Conservation (phyloP, 2,797 vertebrate species). For the Scomberomorus guttatus region DNA sequence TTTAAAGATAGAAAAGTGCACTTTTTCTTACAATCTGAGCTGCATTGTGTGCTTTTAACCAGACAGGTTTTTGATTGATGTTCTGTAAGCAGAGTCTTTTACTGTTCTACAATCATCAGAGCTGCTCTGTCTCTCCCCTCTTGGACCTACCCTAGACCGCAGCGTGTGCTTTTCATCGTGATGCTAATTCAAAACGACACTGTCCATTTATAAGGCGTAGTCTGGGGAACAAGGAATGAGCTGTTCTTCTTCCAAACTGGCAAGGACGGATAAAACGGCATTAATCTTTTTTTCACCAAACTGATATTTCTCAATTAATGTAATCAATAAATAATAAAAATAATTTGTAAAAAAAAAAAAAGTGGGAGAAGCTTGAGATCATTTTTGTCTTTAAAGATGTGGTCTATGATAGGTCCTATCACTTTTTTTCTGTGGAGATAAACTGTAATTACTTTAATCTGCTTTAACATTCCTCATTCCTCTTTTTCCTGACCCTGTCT, state of each 20-base stretch:
- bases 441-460: constrained; percentile 89
- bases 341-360: neutral
- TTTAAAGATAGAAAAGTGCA: constrained; percentile 21
- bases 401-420: constrained; percentile 86
- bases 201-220: constrained; percentile 53
- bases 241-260: constrained; percentile 44
- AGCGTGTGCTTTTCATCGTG: constrained; percentile 51
- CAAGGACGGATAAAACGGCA: constrained; percentile 32
- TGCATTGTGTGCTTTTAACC: constrained; percentile 68
- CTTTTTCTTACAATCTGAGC: constrained; percentile 46
- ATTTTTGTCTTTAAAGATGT: constrained; percentile 40
- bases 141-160: constrained; percentile 86
- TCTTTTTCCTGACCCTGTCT: constrained; percentile 96
- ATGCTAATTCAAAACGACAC: constrained; percentile 61
- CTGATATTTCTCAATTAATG: neutral
- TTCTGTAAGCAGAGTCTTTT: constrained; percentile 75
- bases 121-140: constrained; percentile 80
- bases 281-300: constrained; percentile 5
- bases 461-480: constrained; percentile 93
- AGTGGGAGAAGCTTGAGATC: neutral
- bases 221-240: constrained; percentile 44
- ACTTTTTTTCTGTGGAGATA: constrained; percentile 80
- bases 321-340: no score
- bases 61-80: constrained; percentile 65
- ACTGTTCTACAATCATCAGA: constrained; percentile 80